A percentile compares a stretch with the other conserved stretches of the same genome.
Evolutionary conservation across 2,888 invertebrate genomes (phyloP).

Genomic region (Pandemis heparana): DNA sequence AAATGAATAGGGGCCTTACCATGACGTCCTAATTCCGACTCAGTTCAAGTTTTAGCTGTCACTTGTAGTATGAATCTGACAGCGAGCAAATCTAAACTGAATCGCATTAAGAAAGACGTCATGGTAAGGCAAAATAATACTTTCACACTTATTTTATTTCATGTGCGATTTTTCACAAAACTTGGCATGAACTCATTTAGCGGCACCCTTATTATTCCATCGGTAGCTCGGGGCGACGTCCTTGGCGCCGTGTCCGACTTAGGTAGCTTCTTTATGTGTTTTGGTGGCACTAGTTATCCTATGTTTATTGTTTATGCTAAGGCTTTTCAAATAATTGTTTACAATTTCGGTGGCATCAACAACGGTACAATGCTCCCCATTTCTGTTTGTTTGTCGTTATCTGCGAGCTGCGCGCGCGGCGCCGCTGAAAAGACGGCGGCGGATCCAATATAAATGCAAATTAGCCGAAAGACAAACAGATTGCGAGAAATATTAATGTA

Average conservation of each 20-base stretch:
- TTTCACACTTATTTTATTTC: too few relatives aligned
- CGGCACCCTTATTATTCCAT: too few relatives aligned
- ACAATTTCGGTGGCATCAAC: neutral
- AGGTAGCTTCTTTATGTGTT: neutral
- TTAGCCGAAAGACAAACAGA: conserved; percentile 57
- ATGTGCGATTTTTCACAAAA: too few relatives aligned
- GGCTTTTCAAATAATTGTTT: conserved; percentile 1
- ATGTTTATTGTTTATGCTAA: neutral
- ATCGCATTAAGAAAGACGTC: too few relatives aligned
- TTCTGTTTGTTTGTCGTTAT: conserved; percentile 8
- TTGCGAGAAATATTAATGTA: conserved; percentile 57
- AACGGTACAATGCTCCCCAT: neutral
- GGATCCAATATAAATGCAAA: conserved; percentile 61
- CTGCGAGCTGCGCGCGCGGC: conserved; percentile 4
- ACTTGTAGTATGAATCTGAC: too few relatives aligned
- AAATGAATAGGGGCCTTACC: too few relatives aligned
- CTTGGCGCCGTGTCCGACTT: neutral
- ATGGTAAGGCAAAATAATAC: too few relatives aligned
- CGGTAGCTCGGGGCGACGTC: neutral
- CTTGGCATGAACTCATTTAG: too few relatives aligned
- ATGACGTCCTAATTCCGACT: too few relatives aligned
- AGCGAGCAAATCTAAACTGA: too few relatives aligned
- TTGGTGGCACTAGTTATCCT: neutral
- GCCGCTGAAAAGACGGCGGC: conserved; percentile 16
- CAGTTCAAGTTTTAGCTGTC: too few relatives aligned